Conservation (phyloP, 1,140 invertebrate genomes). For the Oedothorax gibbosus region DNA sequence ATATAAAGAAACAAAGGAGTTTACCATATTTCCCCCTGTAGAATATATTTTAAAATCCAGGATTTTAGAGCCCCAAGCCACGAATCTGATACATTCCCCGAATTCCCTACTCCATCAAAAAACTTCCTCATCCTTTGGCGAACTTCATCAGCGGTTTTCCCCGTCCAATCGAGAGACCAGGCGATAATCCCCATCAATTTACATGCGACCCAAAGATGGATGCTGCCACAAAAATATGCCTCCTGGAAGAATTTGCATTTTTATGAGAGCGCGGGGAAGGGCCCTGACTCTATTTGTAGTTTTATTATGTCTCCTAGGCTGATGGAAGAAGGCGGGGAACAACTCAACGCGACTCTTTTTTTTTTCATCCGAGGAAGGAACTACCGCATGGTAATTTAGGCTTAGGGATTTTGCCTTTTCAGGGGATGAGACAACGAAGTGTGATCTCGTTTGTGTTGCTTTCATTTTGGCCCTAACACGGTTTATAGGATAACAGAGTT, state of each 20-base stretch:
- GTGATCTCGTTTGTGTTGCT: background rate
- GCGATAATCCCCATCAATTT: constrained; percentile 58
- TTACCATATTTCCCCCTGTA: too few species aligned
- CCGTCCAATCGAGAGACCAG: constrained; percentile 33
- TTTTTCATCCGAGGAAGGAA: background rate
- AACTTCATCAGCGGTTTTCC: constrained; percentile 43
- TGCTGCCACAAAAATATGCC: constrained; percentile 39
- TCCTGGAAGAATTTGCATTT: constrained; percentile 48
- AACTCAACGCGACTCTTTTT: too few species aligned
- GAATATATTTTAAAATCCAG: too few species aligned
- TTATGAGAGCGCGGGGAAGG: constrained; percentile 25
- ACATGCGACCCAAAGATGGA: constrained; percentile 39
- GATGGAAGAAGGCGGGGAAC: background rate
- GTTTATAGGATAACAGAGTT: too few species aligned
- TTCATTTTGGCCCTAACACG: too few species aligned
- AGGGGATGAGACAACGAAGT: background rate
- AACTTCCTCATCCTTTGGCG: background rate
- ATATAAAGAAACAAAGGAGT: too few species aligned
- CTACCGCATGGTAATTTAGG: background rate
- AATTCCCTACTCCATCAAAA: constrained; percentile 15
- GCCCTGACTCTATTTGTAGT: constrained; percentile 37
- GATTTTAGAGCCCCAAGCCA: too few species aligned
- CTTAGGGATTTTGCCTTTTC: background rate
- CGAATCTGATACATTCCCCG: too few species aligned
- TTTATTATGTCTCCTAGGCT: constrained; percentile 44